Base-by-base conservation (phyloP, 2,888 invertebrate genomes). In the Scaptodrosophila latifasciaeformis region DNA sequence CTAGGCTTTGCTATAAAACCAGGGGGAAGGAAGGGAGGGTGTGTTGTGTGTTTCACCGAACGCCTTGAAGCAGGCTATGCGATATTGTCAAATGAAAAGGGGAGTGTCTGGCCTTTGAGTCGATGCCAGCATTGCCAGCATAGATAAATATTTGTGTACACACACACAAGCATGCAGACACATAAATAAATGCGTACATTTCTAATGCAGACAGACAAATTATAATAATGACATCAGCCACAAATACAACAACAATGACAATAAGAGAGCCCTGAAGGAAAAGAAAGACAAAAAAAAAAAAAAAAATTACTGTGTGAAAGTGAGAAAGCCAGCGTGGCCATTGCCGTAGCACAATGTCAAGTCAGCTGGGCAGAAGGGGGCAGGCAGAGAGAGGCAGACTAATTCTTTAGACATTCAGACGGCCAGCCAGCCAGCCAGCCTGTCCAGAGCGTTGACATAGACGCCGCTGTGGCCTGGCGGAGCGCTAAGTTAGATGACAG, bases 151-250 rank as follows among this genome's bases (percentile, higher is more conserved):
- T 13, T 12, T 2, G 10, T 13, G 3, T 13, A 29, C 29, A 29
- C 15, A 44, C 29, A 13, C 15, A 27, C 17, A 29, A 3, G 35
- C 47, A 17, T 15, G 34, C 39, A 49, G 27, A 19, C 55, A 24
- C 44, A 48, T 17, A 13, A 17, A 15, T 48, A 46, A 12, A 18
- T 10, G 4, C 13, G 17, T 21, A 12, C 42, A 42, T 75, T 65
- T 68, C 68, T 65, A 61, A 70, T 75, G 76, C 76, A 75, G 65
- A 71, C 76, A 75, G 65, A 76, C 67, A 62, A 72, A 77, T 70
- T 72, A 67, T 69, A 47, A 72, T 72, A 76, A 72, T 72, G 71
- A 72, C 77, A 76, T 76, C 72, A 72, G 65, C 76, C 46, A 49
- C 10, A 37, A 13, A 42, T 17, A 19, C 29, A 12, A 24, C 47